Percentiles rank a stretch among this genome's conserved stretches.
These are phyloP conservation scores for Drosophila guanche DNA, from an alignment of 1,140 invertebrate genomes.

Conservation along the genomic window DNA sequence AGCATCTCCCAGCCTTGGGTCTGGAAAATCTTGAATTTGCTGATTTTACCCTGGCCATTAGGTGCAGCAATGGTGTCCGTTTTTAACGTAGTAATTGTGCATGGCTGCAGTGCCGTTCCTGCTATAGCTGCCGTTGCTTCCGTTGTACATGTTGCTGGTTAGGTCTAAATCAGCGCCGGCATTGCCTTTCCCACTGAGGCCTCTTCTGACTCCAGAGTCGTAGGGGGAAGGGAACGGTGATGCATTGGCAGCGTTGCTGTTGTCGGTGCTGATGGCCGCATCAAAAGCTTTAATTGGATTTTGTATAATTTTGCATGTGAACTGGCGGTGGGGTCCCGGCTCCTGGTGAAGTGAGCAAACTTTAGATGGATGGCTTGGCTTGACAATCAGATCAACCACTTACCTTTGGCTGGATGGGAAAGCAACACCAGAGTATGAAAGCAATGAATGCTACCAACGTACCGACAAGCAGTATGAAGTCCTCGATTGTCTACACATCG, in stretches of 20 bases:
- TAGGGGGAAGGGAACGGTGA: neutral
- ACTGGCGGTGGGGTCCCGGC: conserved; percentile 67
- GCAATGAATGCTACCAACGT: conserved; percentile 87
- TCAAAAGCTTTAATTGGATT: conserved; percentile 68
- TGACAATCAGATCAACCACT: conserved; percentile 7
- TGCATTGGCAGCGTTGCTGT: conserved; percentile 23
- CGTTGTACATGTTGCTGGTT: conserved; percentile 39
- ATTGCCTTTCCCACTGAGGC: neutral
- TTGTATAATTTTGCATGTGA: conserved; percentile 70
- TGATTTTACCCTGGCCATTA: conserved; percentile 24
- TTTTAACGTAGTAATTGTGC: conserved; percentile 76
- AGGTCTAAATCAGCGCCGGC: neutral
- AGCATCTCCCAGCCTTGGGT: conserved; percentile 5
- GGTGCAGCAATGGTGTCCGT: conserved; percentile 72
- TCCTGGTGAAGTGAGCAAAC: conserved; percentile 35
- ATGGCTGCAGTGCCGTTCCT: conserved; percentile 70
- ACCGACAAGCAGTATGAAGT: conserved; percentile 87
- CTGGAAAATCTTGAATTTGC: neutral
- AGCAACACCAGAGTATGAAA: conserved; percentile 87
- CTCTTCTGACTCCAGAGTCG: neutral
- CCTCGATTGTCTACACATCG: conserved; percentile 85
- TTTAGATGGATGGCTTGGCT: neutral
- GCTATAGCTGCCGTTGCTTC: conserved; percentile 63
- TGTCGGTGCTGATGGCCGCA: conserved; percentile 36
- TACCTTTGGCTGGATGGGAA: conserved; percentile 86